Evolutionary conservation across 1,140 invertebrate genomes (phyloP).

Genomic region (Metaphire vulgaris): DNA sequence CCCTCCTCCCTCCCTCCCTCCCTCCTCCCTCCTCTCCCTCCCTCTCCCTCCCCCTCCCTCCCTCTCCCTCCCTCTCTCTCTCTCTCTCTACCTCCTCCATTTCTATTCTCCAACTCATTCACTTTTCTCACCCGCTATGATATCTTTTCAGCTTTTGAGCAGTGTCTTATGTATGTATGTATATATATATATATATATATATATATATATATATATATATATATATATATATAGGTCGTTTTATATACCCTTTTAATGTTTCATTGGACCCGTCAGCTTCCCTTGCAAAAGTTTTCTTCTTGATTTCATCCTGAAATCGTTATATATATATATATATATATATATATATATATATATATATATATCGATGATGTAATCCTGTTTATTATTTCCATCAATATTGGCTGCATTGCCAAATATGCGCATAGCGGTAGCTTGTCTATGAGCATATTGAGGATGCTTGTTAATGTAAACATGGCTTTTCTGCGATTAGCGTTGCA

Average conservation of each 20-base stretch:
- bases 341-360: too few species aligned
- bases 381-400: too few species aligned
- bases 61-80: background rate
- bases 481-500: too few species aligned
- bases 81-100: background rate
- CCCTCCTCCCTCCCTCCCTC: background rate
- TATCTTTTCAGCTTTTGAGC: too few species aligned
- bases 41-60: background rate
- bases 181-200: background rate
- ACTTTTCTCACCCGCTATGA: background rate
- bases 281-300: background rate
- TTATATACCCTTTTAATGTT: background rate
- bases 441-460: too few species aligned
- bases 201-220: background rate
- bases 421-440: too few species aligned
- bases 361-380: too few species aligned
- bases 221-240: background rate
- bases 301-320: too few species aligned
- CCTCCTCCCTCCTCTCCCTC: background rate
- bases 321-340: too few species aligned
- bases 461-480: too few species aligned
- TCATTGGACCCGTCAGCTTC: background rate
- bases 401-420: too few species aligned
- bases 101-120: background rate
- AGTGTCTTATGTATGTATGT: too few species aligned